Conservation (phyloP, 2,797 vertebrate genomes). For the Micrastur ruficollis region DNA sequence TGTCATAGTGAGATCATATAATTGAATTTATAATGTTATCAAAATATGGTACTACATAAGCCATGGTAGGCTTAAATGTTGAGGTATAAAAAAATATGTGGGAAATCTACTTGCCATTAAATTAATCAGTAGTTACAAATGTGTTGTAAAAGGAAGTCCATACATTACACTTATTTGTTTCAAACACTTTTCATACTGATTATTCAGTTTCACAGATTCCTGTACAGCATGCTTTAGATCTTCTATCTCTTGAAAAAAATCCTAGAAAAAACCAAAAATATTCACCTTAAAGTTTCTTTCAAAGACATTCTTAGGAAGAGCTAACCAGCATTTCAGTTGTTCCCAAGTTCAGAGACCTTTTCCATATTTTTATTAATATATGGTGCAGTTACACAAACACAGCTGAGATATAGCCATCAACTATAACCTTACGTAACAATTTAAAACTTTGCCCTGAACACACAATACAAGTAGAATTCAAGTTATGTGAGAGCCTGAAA, state of each 20-base stretch:
- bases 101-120: background rate
- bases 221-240: slow-evolving; percentile 67
- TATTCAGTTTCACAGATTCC: slow-evolving; percentile 62
- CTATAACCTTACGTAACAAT: background rate
- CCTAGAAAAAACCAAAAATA: slow-evolving; percentile 52
- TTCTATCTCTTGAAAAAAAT: slow-evolving; percentile 72
- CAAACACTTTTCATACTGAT: slow-evolving; percentile 67
- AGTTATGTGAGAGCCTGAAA: background rate
- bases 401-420: background rate
- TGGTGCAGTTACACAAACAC: background rate
- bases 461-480: background rate
- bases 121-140: background rate
- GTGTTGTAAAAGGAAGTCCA: slow-evolving; percentile 32
- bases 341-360: background rate
- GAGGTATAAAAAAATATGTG: background rate
- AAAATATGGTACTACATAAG: background rate
- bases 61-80: background rate
- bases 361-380: background rate
- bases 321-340: background rate
- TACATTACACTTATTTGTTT: slow-evolving; percentile 58
- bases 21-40: background rate
- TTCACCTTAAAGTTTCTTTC: background rate
- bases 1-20: background rate
- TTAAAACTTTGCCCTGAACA: background rate
- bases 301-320: background rate